These are phyloP conservation scores for Tetranychus piercei DNA, from an alignment of 2,888 invertebrate species.

Conservation along the genomic window DNA sequence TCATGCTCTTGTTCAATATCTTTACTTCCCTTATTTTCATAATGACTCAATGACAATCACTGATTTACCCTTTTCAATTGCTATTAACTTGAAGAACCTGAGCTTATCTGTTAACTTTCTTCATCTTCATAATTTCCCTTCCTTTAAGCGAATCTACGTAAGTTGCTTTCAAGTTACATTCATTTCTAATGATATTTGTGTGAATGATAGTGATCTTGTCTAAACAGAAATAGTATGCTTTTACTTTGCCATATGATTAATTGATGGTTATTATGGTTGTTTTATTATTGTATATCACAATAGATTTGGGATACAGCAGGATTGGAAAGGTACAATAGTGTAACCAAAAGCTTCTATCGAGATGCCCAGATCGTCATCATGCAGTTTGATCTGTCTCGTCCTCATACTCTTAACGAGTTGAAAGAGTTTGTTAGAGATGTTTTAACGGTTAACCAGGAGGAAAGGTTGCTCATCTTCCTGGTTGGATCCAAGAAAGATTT, in stretches of 20 bases:
- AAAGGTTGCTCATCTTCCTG: background rate
- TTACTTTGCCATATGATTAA: background rate
- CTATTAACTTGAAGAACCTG: too few relatives aligned
- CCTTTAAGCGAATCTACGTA: too few relatives aligned
- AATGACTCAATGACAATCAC: too few relatives aligned
- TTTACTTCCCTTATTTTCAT: too few relatives aligned
- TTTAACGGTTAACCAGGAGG: background rate
- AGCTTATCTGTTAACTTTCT: too few relatives aligned
- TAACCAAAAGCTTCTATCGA: conserved; percentile 8
- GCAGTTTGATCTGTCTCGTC: background rate
- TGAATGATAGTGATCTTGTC: too few relatives aligned
- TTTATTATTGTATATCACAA: background rate
- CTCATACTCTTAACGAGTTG: background rate
- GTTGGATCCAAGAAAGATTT: conserved; percentile 8
- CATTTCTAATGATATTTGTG: too few relatives aligned
- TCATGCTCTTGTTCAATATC: too few relatives aligned
- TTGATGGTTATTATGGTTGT: background rate
- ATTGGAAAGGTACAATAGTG: background rate
- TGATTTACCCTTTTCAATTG: too few relatives aligned
- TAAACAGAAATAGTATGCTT: too few relatives aligned
- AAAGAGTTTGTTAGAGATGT: conserved; percentile 3
- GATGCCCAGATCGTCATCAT: conserved; percentile 8
- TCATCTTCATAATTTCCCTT: too few relatives aligned
- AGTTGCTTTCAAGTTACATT: too few relatives aligned
- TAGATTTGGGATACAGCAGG: conserved; percentile 11